Conservation (phyloP, 2,797 vertebrate genomes). For the Oophaga sylvatica region DNA sequence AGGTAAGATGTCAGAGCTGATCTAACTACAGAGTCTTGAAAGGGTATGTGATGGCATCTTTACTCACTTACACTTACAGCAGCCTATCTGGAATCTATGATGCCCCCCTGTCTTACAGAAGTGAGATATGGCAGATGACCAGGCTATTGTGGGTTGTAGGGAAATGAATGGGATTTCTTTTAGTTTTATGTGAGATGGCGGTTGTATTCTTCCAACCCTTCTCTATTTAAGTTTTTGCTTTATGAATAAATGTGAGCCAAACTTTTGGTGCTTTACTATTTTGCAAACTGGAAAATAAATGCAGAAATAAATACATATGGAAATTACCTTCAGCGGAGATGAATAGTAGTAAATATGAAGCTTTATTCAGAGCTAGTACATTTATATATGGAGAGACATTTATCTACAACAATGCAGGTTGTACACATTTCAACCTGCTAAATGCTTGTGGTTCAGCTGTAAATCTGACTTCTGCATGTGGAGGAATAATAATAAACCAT, state of each 20-base stretch:
- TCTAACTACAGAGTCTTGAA: too few relatives aligned
- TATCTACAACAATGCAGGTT: conserved; percentile 34
- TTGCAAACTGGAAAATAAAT: conserved; percentile 30
- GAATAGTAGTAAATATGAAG: conserved; percentile 42
- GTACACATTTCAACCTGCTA: conserved; percentile 40
- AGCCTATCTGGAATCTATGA: too few relatives aligned
- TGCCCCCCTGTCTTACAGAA: too few relatives aligned
- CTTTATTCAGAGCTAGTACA: conserved; percentile 38
- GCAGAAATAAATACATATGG: conserved; percentile 42
- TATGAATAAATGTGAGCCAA: conserved; percentile 1
- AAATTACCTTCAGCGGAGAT: conserved; percentile 31
- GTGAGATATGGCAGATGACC: too few relatives aligned
- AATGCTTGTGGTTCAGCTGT: conserved; percentile 31
- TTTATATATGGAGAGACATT: conserved; percentile 30
- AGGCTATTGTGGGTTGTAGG: too few relatives aligned
- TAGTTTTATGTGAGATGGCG: background rate
- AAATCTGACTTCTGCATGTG: conserved; percentile 33
- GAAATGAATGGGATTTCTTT: too few relatives aligned
- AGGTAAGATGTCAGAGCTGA: too few relatives aligned
- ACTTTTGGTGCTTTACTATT: conserved; percentile 41
- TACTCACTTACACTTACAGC: too few relatives aligned
- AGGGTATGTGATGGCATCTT: too few relatives aligned
- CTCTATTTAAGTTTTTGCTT: conserved; percentile 1
- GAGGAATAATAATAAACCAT: background rate
- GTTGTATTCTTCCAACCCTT: background rate